These are phyloP conservation scores for Atethmia centrago DNA, from an alignment of 2,888 invertebrate genomes.

Conservation along the genomic window DNA sequence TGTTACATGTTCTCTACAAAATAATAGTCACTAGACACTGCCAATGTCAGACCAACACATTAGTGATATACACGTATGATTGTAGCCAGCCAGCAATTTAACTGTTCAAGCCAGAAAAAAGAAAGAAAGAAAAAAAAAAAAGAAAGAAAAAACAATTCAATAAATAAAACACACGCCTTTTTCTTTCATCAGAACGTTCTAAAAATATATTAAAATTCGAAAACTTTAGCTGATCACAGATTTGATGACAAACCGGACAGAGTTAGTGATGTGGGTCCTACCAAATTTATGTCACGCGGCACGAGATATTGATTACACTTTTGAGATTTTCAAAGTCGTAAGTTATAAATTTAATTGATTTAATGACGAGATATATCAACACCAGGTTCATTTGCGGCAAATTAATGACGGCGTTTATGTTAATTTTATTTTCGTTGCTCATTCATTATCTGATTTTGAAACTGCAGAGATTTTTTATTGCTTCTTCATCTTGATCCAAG, in stretches of 20 bases:
- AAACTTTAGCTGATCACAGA: conserved; percentile 71
- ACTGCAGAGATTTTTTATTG: conserved; percentile 51
- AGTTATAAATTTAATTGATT: conserved; percentile 79
- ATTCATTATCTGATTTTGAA: conserved; percentile 60
- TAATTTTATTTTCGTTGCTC: conserved; percentile 57
- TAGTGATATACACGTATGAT: neutral
- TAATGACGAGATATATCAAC: conserved; percentile 77
- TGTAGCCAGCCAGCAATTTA: neutral
- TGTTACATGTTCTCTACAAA: too few species aligned
- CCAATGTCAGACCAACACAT: neutral
- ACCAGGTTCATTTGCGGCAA: conserved; percentile 70
- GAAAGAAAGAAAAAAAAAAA: neutral
- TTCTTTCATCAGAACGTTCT: conserved; percentile 25
- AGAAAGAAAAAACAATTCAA: neutral
- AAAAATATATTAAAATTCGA: conserved; percentile 55
- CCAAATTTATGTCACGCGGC: conserved; percentile 80
- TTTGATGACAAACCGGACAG: conserved; percentile 78
- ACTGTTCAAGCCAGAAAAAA: neutral
- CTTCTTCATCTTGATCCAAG: conserved; percentile 51
- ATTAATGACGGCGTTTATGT: conserved; percentile 71
- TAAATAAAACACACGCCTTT: conserved; percentile 20
- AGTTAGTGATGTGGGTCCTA: conserved; percentile 79
- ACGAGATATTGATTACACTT: conserved; percentile 81
- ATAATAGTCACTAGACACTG: neutral
- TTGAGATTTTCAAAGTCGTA: conserved; percentile 73